These are phyloP conservation scores for Diadumene lineata DNA, from an alignment of 92 coral and sea anemone species.

Conservation along the genomic window DNA sequence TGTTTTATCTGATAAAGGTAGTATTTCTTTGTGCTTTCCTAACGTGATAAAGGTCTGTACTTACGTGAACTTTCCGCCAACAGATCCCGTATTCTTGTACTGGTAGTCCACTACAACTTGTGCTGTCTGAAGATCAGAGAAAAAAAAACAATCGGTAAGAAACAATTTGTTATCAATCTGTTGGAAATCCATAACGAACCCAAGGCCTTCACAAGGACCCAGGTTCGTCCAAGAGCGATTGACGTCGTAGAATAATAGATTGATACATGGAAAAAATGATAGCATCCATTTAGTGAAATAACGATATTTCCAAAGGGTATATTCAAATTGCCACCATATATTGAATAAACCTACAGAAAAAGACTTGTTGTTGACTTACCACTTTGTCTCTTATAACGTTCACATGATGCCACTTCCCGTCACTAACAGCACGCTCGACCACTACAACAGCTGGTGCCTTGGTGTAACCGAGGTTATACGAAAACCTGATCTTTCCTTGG, in stretches of 20 bases:
- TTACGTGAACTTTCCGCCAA: constrained; percentile 46
- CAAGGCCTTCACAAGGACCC: too few relatives aligned
- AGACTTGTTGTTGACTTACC: too few relatives aligned
- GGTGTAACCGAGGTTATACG: constrained; percentile 83
- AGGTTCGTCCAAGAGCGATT: too few relatives aligned
- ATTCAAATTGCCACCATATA: too few relatives aligned
- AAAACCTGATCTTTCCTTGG: constrained; percentile 71
- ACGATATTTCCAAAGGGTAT: too few relatives aligned
- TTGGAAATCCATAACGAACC: too few relatives aligned
- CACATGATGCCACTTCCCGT: constrained; percentile 92
- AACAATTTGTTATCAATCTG: neutral
- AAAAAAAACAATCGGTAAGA: neutral
- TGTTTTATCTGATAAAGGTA: too few relatives aligned
- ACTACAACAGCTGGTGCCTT: constrained; percentile 46
- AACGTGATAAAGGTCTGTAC: constrained; percentile 7
- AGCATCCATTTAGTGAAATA: too few relatives aligned
- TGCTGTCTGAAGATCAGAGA: constrained; percentile 45
- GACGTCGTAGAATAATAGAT: too few relatives aligned
- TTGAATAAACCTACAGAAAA: too few relatives aligned
- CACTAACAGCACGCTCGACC: constrained; percentile 58
- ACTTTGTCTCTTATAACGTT: constrained; percentile 66
- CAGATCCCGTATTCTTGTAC: constrained; percentile 17
- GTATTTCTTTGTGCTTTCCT: too few relatives aligned
- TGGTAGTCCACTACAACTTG: constrained; percentile 49
- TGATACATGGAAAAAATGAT: too few relatives aligned